phyloP scores from a whole-genome alignment of 2,797 vertebrate species.

The Cryptoblepharus egeriae region DNA sequence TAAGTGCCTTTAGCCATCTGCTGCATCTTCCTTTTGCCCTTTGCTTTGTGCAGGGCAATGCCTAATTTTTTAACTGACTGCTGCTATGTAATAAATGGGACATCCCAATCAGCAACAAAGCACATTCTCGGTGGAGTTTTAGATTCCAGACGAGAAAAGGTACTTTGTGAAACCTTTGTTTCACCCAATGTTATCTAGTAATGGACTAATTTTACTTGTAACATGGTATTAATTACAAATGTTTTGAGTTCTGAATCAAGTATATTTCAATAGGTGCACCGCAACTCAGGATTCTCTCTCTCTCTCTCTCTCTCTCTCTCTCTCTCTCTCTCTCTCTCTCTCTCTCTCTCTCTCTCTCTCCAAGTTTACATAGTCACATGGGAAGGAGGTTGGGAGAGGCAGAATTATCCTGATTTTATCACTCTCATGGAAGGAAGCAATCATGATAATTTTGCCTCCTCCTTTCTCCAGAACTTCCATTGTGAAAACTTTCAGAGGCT shows the following conservation, averaged over 20 bases:
- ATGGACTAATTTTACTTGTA: neutral
- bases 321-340: neutral
- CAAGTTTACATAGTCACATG: no score
- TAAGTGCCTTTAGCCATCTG: neutral
- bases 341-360: neutral
- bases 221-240: neutral
- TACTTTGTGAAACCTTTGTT: neutral
- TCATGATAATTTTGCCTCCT: no score
- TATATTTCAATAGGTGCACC: accelerated
- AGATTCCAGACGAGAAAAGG: neutral
- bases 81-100: neutral
- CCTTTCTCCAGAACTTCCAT: no score
- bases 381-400: no score
- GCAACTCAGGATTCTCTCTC: neutral
- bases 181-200: neutral
- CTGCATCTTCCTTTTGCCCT: neutral
- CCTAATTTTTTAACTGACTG: neutral
- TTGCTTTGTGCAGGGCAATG: neutral
- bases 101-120: neutral
- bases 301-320: neutral
- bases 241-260: neutral
- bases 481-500: no score
- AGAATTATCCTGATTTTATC: no score
- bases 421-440: no score
- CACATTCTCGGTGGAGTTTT: neutral